A percentile compares a stretch with the other conserved stretches of the same genome.
Conservation (phyloP, 64 coral and sea anemone species). For the Porites lutea region DNA sequence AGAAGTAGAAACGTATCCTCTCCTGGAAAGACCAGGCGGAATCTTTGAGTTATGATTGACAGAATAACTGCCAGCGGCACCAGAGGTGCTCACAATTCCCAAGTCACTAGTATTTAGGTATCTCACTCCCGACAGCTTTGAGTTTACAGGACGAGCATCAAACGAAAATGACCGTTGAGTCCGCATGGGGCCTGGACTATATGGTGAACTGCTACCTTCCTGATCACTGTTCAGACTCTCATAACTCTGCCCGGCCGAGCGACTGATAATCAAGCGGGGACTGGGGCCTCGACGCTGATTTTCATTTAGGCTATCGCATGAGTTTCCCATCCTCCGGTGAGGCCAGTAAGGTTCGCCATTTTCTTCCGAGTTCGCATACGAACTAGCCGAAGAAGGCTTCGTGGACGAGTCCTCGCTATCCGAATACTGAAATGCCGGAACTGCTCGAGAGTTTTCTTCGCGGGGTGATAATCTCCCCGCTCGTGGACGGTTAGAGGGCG, state of each 20-base stretch:
- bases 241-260: slow-evolving; percentile 63
- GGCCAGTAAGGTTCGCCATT: slow-evolving; percentile 58
- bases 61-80: slow-evolving; percentile 83
- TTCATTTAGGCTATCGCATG: slow-evolving; percentile 63
- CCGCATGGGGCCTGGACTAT: slow-evolving; percentile 44
- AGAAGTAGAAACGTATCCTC: slow-evolving; percentile 77
- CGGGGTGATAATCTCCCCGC: slow-evolving; percentile 40
- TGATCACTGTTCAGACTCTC: slow-evolving; percentile 85
- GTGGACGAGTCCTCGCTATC: slow-evolving; percentile 94
- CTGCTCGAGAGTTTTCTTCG: slow-evolving; percentile 20
- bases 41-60: slow-evolving; percentile 72
- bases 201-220: slow-evolving; percentile 62
- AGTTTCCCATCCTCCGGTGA: slow-evolving; percentile 59
- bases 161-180: slow-evolving; percentile 72
- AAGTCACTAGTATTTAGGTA: slow-evolving; percentile 90
- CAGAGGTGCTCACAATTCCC: slow-evolving; percentile 84
- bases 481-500: slow-evolving; percentile 44
- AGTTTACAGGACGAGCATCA: slow-evolving; percentile 30
- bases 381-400: slow-evolving; percentile 85
- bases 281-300: slow-evolving; percentile 50
- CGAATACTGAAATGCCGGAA: slow-evolving; percentile 87
- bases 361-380: slow-evolving; percentile 86
- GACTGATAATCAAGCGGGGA: slow-evolving; percentile 43
- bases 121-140: slow-evolving; percentile 48
- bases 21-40: slow-evolving; percentile 59